Evolutionary conservation across 2,888 invertebrate species (phyloP).

Genomic region (Julus scanicus): DNA sequence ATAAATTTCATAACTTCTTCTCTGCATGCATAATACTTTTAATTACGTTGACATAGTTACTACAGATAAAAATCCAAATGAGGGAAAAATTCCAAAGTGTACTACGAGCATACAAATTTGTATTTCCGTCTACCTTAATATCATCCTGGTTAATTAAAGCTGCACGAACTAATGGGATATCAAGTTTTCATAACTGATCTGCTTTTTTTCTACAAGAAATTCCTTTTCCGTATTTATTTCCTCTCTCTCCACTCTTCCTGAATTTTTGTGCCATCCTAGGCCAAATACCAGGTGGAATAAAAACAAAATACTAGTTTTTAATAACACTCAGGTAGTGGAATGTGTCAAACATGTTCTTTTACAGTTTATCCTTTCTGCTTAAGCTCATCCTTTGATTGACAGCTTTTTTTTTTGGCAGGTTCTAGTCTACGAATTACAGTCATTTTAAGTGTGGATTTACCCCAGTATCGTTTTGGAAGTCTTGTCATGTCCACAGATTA

Average conservation of each 20-base stretch:
- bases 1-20: too few relatives aligned
- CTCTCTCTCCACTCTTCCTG: background rate
- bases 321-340: background rate
- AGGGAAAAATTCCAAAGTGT: background rate
- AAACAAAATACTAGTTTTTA: background rate
- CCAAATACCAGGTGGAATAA: background rate
- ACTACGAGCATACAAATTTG: background rate
- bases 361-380: background rate
- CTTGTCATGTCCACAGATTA: constrained; percentile 25
- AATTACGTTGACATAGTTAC: background rate
- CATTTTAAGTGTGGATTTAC: background rate
- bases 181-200: background rate
- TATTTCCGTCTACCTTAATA: background rate
- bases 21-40: background rate
- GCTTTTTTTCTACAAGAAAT: background rate
- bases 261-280: background rate
- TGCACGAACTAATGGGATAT: background rate
- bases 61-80: background rate
- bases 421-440: too few relatives aligned
- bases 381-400: background rate
- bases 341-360: background rate
- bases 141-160: background rate
- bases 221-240: background rate
- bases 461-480: background rate
- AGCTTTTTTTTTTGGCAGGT: too few relatives aligned